These are phyloP conservation scores for Neolamprologus modestus DNA, from an alignment of 2,113 vertebrate species.

Conservation along the genomic window DNA sequence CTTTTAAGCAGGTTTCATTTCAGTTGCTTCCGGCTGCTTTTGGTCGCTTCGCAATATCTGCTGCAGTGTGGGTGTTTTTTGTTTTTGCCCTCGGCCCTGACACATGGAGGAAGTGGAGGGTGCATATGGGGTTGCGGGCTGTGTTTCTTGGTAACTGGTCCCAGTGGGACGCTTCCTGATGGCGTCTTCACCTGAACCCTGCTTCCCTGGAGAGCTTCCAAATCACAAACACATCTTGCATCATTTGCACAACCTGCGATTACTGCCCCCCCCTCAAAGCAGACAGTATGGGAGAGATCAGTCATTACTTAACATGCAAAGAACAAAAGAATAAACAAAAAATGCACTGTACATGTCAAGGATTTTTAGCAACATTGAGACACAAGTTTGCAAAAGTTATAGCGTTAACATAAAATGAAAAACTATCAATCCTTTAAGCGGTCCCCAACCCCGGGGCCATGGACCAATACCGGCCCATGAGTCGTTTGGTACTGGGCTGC, in stretches of 20 bases:
- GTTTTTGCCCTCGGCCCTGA: background rate
- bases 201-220: constrained; percentile 35
- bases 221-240: constrained; percentile 73
- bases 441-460: background rate
- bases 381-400: background rate
- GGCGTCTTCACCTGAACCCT: constrained; percentile 60
- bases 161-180: constrained; percentile 27
- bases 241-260: constrained; percentile 67
- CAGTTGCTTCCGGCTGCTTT: background rate
- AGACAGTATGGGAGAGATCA: constrained; percentile 22
- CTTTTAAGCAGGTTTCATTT: background rate
- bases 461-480: background rate
- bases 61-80: background rate
- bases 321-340: background rate
- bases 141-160: constrained; percentile 60
- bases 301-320: background rate
- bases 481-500: background rate
- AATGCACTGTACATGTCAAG: background rate
- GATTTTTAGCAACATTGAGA: background rate
- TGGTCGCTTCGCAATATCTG: background rate
- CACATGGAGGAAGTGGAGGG: background rate
- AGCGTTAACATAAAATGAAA: background rate
- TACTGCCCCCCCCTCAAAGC: background rate
- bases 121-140: background rate
- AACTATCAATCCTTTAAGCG: background rate